Base-by-base conservation (phyloP, 2,888 invertebrate genomes). In the Anthrax anthrax region DNA sequence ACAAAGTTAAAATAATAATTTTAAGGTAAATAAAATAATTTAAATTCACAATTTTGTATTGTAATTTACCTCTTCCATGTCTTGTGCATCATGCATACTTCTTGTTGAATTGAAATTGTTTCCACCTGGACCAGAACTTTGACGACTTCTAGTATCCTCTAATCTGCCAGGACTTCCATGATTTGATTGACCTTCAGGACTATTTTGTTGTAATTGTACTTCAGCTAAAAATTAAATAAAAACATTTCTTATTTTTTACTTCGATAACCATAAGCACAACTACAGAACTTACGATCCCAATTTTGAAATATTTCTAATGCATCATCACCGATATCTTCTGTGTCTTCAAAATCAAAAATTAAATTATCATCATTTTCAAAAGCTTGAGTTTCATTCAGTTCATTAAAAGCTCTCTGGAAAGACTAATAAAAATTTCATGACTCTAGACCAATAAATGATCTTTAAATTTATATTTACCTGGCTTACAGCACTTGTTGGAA, bases 401-500 rank as follows among this genome's bases (percentile, higher is more conserved):
- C 81, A 62, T 74, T 73, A 65, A 82, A 82, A 46, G 81, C 77
- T 41, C 80, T 79, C 64, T 81, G 82, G 37, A 80, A 79, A 18
- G 81, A 81, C 77, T 78, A 60, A 27, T 61, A 54, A 46, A 48
- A 46, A 50, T 18, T 18, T 44, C 23, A 6, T 32, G 18, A 27
- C 16, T 42, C 12, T 17, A 23, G 23, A 34, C 18, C 14, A 8
- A 18, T n/a, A 36, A 18, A 14, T 36, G 16, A 18, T 18, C 29
- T 47, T 23, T 39, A 27, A 42, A 41, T 16, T 38, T 34, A 6
- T n/a, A 51, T 59, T 58, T 63, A 85, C 85, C 78, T 89, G 89
- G 49, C 92, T 89, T 47, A 89, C 89, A 39, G 94, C 92, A 50
- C 90, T 95, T 37, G 95, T 97, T 43, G 97, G 97, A 72, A 98